Evolutionary conservation across 2,888 invertebrate genomes (phyloP).

Genomic region (Rambutsinella grinnellia): DNA sequence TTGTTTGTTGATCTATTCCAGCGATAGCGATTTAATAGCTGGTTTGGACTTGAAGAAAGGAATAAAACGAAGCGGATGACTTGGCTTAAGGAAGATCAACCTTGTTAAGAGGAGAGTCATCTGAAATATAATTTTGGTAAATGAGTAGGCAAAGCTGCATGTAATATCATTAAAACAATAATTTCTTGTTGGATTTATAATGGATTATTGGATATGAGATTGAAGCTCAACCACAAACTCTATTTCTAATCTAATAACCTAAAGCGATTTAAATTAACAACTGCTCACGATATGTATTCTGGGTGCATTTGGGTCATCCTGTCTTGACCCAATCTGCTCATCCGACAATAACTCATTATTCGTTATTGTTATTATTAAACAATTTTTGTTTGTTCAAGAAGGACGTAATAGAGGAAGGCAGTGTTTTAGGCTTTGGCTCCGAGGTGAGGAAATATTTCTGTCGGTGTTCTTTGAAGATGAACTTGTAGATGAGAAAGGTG

Average conservation of each 20-base stretch:
- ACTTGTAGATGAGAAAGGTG: too few relatives aligned
- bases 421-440: neutral
- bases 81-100: too few relatives aligned
- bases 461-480: neutral
- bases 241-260: neutral
- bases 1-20: constrained; percentile 23
- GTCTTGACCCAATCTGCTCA: neutral
- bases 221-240: too few relatives aligned
- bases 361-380: neutral
- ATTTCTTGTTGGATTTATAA: neutral
- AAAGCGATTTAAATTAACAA: neutral
- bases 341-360: neutral
- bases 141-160: too few relatives aligned
- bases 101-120: too few relatives aligned
- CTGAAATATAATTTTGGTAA: too few relatives aligned
- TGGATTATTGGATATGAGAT: too few relatives aligned
- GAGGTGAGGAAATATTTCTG: neutral
- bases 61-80: too few relatives aligned
- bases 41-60: neutral
- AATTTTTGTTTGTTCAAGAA: neutral
- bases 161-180: too few relatives aligned
- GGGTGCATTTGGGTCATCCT: neutral
- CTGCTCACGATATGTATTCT: neutral
- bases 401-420: neutral
- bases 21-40: constrained; percentile 18